Percentiles rank a stretch among this genome's conserved stretches.
Evolutionary conservation across 2,797 vertebrate genomes (phyloP).

Genomic region (Yasuhikotakia modesta): DNA sequence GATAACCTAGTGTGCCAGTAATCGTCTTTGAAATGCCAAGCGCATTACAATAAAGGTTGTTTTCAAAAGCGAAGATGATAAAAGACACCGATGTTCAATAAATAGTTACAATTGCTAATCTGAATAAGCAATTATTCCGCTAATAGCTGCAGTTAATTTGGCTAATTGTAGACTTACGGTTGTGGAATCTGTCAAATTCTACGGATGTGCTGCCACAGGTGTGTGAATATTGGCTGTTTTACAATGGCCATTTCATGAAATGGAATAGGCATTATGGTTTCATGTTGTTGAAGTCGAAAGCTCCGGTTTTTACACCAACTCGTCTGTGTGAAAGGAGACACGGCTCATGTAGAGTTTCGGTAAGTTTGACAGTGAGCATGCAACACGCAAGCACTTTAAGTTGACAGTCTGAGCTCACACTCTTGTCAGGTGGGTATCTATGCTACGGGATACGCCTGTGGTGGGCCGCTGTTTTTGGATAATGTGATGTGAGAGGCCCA

Average conservation of each 20-base stretch:
- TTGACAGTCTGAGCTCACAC: slow-evolving; percentile 32
- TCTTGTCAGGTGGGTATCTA: slow-evolving; percentile 24
- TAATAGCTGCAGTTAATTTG: neutral
- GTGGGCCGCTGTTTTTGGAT: slow-evolving; percentile 12
- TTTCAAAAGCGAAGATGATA: neutral
- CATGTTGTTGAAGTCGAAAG: neutral
- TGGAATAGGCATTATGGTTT: neutral
- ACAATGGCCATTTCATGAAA: neutral
- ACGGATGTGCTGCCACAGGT: neutral
- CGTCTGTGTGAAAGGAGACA: neutral
- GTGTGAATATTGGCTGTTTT: neutral
- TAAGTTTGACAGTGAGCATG: neutral
- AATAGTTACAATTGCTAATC: neutral
- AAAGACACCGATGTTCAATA: neutral
- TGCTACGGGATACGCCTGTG: slow-evolving; percentile 3
- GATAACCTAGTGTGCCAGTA: neutral
- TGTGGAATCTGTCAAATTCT: neutral
- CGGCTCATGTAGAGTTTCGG: neutral
- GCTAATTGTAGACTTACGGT: neutral
- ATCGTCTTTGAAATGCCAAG: too few relatives aligned
- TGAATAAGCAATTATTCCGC: neutral
- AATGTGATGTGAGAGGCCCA: slow-evolving; percentile 23
- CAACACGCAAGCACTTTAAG: slow-evolving; percentile 16
- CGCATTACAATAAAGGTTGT: too few relatives aligned
- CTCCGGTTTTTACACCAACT: slow-evolving; percentile 1